Conservation (phyloP, 2,113 vertebrate genomes). For the Sorex fumeus region DNA sequence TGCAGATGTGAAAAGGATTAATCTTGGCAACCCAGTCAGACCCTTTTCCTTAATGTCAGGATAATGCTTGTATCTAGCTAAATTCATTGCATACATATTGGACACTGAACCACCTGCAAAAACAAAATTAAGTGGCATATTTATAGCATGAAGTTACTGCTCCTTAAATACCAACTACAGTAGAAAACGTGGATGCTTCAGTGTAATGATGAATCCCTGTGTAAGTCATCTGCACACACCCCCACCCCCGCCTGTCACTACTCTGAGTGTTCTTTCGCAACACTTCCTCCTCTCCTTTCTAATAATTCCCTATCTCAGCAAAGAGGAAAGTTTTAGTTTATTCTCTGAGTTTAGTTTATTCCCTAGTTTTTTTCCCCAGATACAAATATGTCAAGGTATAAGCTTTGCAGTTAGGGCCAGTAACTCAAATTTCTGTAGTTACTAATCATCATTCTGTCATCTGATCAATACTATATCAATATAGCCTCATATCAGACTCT, state of each 20-base stretch:
- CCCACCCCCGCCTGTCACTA: not conserved
- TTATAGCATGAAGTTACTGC: slow-evolving; percentile 24
- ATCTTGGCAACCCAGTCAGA: slow-evolving; percentile 89
- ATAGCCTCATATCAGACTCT: not conserved
- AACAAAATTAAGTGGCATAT: slow-evolving; percentile 63
- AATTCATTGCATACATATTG: slow-evolving; percentile 94
- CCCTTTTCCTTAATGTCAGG: slow-evolving; percentile 93
- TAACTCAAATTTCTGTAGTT: not conserved
- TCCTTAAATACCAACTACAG: not conserved
- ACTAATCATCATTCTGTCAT: not conserved
- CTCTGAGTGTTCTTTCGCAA: too few relatives aligned
- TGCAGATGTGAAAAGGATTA: slow-evolving; percentile 92
- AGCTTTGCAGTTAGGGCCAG: not conserved
- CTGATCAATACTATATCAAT: slow-evolving; percentile 6
- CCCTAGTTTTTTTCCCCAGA: not conserved
- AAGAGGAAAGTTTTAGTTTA: not conserved
- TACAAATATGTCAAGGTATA: not conserved
- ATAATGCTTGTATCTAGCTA: slow-evolving; percentile 91
- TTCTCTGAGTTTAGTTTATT: not conserved
- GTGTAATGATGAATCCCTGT: not conserved
- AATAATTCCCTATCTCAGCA: not conserved
- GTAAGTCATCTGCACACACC: not conserved
- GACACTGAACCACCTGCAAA: slow-evolving; percentile 93
- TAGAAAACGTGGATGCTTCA: not conserved
- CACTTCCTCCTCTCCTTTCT: not conserved